Evolutionary conservation across 2,797 vertebrate genomes (phyloP).

Genomic region (Onychomys torridus): DNA sequence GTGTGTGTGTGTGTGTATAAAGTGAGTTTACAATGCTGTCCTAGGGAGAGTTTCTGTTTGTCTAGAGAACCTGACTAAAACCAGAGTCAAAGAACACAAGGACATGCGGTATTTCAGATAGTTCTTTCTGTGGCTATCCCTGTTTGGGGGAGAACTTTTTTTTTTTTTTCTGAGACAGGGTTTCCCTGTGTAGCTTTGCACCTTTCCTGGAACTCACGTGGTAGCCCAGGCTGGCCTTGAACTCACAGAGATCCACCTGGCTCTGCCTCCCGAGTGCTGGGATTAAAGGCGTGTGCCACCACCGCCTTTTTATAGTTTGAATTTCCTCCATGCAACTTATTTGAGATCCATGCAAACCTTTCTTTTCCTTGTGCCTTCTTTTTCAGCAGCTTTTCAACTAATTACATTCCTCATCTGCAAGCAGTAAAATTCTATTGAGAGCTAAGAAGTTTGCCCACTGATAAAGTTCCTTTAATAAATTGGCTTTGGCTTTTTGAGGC

Average conservation of each 20-base stretch:
- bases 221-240: no score
- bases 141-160: background rate
- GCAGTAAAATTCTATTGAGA: slow-evolving; percentile 17
- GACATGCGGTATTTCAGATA: background rate
- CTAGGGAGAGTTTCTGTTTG: background rate
- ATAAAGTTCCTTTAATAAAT: background rate
- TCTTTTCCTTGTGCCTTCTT: background rate
- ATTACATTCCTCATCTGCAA: background rate
- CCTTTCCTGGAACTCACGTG: no score
- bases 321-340: background rate
- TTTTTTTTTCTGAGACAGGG: no score
- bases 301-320: no score
- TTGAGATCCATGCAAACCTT: background rate
- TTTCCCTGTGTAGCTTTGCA: no score
- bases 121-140: background rate
- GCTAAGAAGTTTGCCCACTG: background rate
- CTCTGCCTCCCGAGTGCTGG: no score
- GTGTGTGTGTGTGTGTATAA: background rate
- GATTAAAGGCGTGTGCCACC: no score
- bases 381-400: slow-evolving; percentile 20
- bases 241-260: no score
- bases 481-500: background rate
- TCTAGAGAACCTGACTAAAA: background rate
- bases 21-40: background rate
- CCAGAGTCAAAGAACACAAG: background rate